A percentile compares a stretch with the other conserved stretches of the same genome.
phyloP scores from a whole-genome alignment of 1,140 invertebrate genomes.

The Phortica variegata region DNA sequence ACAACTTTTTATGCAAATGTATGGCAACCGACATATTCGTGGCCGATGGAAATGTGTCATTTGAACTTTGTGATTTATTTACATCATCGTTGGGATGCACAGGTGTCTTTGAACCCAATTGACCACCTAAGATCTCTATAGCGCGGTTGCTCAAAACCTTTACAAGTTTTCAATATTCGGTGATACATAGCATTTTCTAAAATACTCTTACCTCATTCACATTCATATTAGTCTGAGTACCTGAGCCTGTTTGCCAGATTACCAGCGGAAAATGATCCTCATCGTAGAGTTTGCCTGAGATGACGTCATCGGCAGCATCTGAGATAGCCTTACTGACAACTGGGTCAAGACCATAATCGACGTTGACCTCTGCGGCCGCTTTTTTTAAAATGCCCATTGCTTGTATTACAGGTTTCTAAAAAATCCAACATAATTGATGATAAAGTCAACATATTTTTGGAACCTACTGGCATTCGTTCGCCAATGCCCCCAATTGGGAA shows the following conservation, averaged over 20 bases:
- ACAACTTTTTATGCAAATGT: slow-evolving; percentile 80
- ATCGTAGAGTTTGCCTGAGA: slow-evolving; percentile 87
- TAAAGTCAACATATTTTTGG: too few species aligned
- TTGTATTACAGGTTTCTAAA: slow-evolving; percentile 80
- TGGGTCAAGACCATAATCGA: slow-evolving; percentile 85
- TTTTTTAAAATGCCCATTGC: slow-evolving; percentile 97
- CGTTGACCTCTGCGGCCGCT: slow-evolving; percentile 92
- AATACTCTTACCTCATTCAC: slow-evolving; percentile 95
- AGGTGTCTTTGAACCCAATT: slow-evolving; percentile 88
- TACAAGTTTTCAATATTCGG: too few species aligned
- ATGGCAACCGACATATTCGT: slow-evolving; percentile 96
- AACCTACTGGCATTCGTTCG: slow-evolving; percentile 89
- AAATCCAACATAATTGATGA: background rate
- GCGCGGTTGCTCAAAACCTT: slow-evolving; percentile 88
- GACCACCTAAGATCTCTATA: slow-evolving; percentile 90
- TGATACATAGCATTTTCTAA: too few species aligned
- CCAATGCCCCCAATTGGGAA: slow-evolving; percentile 92
- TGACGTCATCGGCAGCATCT: slow-evolving; percentile 92
- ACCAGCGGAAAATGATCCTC: slow-evolving; percentile 93
- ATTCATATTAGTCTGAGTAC: slow-evolving; percentile 99
- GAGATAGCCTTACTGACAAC: slow-evolving; percentile 85
- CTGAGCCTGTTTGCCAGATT: slow-evolving; percentile 98
- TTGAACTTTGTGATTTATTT: slow-evolving; percentile 98
- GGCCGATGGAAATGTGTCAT: slow-evolving; percentile 97
- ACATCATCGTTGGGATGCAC: slow-evolving; percentile 99